Percentiles rank a stretch among this genome's conserved stretches.
These are phyloP conservation scores for Columba guinea DNA, from an alignment of 2,797 vertebrate genomes.

Conservation along the genomic window DNA sequence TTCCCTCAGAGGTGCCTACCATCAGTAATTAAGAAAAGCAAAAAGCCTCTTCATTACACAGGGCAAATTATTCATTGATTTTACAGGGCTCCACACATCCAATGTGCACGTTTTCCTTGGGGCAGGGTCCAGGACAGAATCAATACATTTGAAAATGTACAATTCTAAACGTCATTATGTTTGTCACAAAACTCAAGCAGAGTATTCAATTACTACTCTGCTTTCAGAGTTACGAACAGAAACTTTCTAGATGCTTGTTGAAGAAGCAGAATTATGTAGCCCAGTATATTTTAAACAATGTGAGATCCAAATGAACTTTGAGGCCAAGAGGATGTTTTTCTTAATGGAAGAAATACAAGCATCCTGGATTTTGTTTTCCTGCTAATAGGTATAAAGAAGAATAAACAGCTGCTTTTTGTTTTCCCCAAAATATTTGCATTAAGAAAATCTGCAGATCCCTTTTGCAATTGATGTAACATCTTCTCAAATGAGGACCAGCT, in stretches of 20 bases:
- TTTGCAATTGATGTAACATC: slow-evolving; percentile 38
- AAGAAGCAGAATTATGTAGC: background rate
- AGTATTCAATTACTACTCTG: background rate
- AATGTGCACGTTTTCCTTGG: accelerated
- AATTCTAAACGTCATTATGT: background rate
- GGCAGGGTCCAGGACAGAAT: background rate
- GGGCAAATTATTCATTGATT: background rate
- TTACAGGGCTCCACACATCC: background rate
- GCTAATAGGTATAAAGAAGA: slow-evolving; percentile 65
- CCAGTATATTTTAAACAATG: background rate
- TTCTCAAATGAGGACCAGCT: slow-evolving; percentile 65
- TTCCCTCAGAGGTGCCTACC: background rate
- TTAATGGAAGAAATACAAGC: slow-evolving; percentile 33
- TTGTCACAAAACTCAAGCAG: background rate
- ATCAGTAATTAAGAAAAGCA: background rate
- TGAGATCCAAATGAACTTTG: background rate
- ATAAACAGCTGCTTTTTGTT: slow-evolving; percentile 71
- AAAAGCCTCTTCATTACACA: background rate
- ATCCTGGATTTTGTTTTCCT: slow-evolving; percentile 47
- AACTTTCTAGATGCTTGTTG: background rate
- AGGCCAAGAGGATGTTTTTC: slow-evolving; percentile 56
- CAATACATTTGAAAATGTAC: background rate
- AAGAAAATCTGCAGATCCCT: slow-evolving; percentile 48
- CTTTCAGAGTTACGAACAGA: background rate
- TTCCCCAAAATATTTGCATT: slow-evolving; percentile 53